These are phyloP conservation scores for Apus apus DNA, from an alignment of 2,113 vertebrate genomes.

Conservation along the genomic window DNA sequence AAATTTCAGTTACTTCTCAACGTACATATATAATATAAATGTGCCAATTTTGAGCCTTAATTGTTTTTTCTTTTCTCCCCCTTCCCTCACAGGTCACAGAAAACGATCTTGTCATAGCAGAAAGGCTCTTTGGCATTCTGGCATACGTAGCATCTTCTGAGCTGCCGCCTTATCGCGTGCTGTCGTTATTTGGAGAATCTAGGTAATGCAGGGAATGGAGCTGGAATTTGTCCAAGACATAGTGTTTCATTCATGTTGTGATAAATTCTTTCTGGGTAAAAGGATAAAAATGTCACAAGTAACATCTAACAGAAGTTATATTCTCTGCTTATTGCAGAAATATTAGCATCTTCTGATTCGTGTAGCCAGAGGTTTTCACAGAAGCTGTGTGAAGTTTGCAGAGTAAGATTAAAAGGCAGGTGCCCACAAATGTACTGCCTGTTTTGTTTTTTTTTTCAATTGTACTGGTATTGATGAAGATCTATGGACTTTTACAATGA, in stretches of 20 bases:
- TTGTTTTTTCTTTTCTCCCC: background rate
- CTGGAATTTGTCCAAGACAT: background rate
- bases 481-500: background rate
- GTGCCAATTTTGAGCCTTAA: background rate
- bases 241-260: background rate
- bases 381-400: background rate
- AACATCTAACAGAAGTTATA: background rate
- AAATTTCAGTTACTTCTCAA: background rate
- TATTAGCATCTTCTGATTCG: background rate
- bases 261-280: background rate
- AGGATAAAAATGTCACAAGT: background rate
- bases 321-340: background rate
- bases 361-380: background rate
- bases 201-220: slow-evolving; percentile 77
- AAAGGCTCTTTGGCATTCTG: slow-evolving; percentile 90
- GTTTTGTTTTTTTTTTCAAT: background rate
- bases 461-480: background rate
- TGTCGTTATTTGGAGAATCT: slow-evolving; percentile 89
- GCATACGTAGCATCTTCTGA: slow-evolving; percentile 91
- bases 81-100: slow-evolving; percentile 84
- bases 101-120: slow-evolving; percentile 88
- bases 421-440: background rate
- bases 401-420: background rate
- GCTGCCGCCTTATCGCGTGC: slow-evolving; percentile 85
- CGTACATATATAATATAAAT: background rate